Percentiles rank a stretch among this genome's conserved stretches.
Evolutionary conservation across 2,797 vertebrate genomes (phyloP).

Genomic region (Trematomus bernacchii): DNA sequence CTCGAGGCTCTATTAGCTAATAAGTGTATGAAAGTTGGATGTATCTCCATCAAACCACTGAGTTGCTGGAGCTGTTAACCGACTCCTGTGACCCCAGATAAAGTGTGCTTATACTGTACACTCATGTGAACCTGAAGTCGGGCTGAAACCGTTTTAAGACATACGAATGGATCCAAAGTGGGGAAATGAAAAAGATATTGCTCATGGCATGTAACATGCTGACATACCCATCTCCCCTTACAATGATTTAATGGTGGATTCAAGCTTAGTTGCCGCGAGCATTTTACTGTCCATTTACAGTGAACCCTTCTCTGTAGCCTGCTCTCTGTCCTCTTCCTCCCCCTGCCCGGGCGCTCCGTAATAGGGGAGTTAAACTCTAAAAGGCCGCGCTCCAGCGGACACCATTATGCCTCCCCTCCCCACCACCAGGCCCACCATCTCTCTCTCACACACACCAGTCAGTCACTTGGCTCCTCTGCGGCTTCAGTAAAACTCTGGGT

Average conservation of each 20-base stretch:
- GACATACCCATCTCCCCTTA: conserved; percentile 9
- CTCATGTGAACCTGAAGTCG: conserved; percentile 48
- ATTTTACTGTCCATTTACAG: conserved; percentile 81
- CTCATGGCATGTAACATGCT: conserved; percentile 45
- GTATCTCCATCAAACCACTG: conserved; percentile 21
- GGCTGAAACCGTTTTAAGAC: conserved; percentile 42
- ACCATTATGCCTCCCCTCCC: conserved; percentile 63
- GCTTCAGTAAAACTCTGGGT: conserved; percentile 81
- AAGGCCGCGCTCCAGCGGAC: conserved; percentile 78
- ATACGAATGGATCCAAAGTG: conserved; percentile 51
- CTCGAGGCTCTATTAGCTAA: conserved; percentile 36
- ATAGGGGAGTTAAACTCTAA: conserved; percentile 79
- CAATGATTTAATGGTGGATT: conserved; percentile 67
- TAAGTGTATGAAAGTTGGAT: conserved; percentile 13
- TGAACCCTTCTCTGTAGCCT: conserved; percentile 65
- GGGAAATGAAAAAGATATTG: conserved; percentile 54
- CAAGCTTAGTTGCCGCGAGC: conserved; percentile 47
- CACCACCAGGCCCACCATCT: conserved; percentile 6
- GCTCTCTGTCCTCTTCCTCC: conserved; percentile 57
- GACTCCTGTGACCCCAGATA: conserved; percentile 53
- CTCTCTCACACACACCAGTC: conserved; percentile 33
- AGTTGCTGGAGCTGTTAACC: conserved; percentile 32
- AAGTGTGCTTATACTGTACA: conserved; percentile 30
- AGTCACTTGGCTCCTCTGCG: conserved; percentile 69
- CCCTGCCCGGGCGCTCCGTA: conserved; percentile 48